Base-by-base conservation (phyloP, 1,140 invertebrate species). In the Stenopsyche tienmushanensis region DNA sequence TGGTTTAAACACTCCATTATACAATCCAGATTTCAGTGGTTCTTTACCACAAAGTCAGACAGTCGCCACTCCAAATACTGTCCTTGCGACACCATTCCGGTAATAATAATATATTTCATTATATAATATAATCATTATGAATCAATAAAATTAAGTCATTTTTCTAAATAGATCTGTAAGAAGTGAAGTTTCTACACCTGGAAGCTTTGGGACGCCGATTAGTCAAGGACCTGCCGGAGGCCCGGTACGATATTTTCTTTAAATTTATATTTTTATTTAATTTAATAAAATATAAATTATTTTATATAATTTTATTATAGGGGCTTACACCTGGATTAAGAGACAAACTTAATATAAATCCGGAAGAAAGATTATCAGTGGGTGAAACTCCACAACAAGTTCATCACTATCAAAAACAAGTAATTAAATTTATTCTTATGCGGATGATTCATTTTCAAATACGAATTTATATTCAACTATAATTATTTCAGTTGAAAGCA, bases 311-410 rank as follows among this genome's bases (percentile, higher is more conserved):
- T 25, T 24, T 18, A 49, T 65, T 58, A 23, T 54, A 72, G 8
- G 72, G 71, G 13, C 72, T 78, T 74, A 80, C 78, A 7, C 79
- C 79, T 1, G 76, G 78, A 1, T 82, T 98, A 5, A 83, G 97
- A 59, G 97, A 99, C 75, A 97, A 97, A 73, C 80, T 99, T 3
- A 97, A 89, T 72, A 99, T 99, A 49, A 99, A 99, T 79, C 86
- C 91, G 1, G 92, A 96, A 75, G 91, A 94, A 71, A 84, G 83
- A 65, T 69, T 91, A 10, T 87, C 87, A 10, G 82, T 82, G 0
- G 84, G 83, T 0, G 86, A 88, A 66, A 91, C 88, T 3, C 88
- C 89, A 0, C 78, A 84, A 29, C 71, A 82, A 34, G 81, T 81
- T 18, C 82, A 83, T 71, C 84, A 84, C 47, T 81, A 86, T 72